Base-by-base conservation (phyloP, 1,140 invertebrate species). In the Goniozus legneri region DNA sequence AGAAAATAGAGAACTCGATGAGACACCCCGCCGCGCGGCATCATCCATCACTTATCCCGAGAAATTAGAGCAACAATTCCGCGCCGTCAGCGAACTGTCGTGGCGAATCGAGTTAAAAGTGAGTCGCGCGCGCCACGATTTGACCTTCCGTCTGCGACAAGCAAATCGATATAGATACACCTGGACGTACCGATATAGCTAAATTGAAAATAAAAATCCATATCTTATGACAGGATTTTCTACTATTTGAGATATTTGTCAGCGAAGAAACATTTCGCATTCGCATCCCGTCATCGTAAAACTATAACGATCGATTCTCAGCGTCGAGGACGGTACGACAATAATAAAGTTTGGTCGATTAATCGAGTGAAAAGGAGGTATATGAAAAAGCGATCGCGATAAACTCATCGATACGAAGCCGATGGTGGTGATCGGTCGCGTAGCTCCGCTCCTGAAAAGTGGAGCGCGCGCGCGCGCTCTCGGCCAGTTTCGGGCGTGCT, bases 391-490 rank as follows among this genome's bases (percentile, higher is more conserved):
- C n/a, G n/a, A n/a, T n/a, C n/a, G n/a, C n/a, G n/a, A n/a, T n/a
- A n/a, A n/a, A n/a, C n/a, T n/a, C n/a, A n/a, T n/a, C n/a, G n/a
- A n/a, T n/a, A n/a, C n/a, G n/a, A n/a, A n/a, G n/a, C n/a, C n/a
- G n/a, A n/a, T n/a, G 24, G 10, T 4, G 24, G 24, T 27, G 10
- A 6, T 27, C 10, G 4, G 24, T 27, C 4, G 24, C 4, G 24
- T 27, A 27, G 24, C 10, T 27, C 24, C 56, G 45, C 31, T 51
- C 47, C 50, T 56, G 56, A 15, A n/a, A 44, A n/a, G 13, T 39
- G 35, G 47, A 56, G 51, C 65, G n/a, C n/a, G n/a, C n/a, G n/a
- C 66, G 66, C 62, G 50, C 50, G 54, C 55, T 47, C 57, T 72
- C 58, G 65, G 58, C 42, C 34, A 47, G 46, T 37, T 53, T 57